Evolutionary conservation across 2,797 vertebrate species (phyloP).

Genomic region (Spinus pinus): DNA sequence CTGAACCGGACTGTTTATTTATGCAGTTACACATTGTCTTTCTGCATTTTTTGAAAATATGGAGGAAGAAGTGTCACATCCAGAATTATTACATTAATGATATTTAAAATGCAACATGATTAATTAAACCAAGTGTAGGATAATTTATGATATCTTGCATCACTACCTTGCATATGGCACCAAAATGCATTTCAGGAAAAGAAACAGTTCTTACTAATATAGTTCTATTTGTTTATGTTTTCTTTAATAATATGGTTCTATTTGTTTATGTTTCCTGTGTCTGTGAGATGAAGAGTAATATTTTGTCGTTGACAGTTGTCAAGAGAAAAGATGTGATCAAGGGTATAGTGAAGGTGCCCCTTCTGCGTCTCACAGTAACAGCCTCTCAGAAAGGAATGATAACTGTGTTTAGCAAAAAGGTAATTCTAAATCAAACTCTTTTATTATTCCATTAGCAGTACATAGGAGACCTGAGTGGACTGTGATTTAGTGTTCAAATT

Average conservation of each 20-base stretch:
- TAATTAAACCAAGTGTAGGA: background rate
- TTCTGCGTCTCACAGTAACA: slow-evolving; percentile 67
- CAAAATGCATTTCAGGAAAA: background rate
- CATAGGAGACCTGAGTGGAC: background rate
- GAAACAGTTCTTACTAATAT: background rate
- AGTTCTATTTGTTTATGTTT: background rate
- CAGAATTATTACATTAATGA: background rate
- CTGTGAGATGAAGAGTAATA: background rate
- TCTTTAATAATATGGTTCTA: background rate
- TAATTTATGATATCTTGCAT: background rate
- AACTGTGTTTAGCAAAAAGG: slow-evolving; percentile 73
- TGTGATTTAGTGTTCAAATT: background rate
- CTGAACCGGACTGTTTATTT: background rate
- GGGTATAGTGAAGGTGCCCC: slow-evolving; percentile 68
- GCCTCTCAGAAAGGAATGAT: slow-evolving; percentile 75
- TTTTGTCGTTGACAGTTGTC: slow-evolving; percentile 61
- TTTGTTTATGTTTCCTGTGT: background rate
- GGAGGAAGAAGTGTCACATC: background rate
- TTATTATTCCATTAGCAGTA: background rate
- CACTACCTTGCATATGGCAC: background rate
- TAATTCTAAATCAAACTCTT: slow-evolving; percentile 46
- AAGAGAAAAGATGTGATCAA: slow-evolving; percentile 73
- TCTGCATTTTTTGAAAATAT: background rate
- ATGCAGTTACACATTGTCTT: background rate
- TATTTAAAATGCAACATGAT: background rate